These are phyloP conservation scores for Hemicordylus capensis DNA, from an alignment of 2,113 vertebrate genomes.

Conservation along the genomic window DNA sequence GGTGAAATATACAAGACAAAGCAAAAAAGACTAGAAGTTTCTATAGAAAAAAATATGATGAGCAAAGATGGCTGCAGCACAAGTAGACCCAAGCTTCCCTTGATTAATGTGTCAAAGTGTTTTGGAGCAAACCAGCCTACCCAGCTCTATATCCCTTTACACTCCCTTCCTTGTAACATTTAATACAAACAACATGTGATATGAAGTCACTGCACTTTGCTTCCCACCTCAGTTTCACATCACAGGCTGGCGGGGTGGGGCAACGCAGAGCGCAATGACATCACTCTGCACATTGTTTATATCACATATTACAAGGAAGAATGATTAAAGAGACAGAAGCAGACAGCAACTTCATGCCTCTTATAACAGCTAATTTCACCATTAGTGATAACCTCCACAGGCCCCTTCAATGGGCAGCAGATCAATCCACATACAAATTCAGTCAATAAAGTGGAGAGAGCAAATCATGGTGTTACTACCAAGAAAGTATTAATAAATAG, in stretches of 20 bases:
- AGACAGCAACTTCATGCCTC: background rate
- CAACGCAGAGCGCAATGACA: background rate
- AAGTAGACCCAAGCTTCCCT: background rate
- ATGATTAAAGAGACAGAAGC: background rate
- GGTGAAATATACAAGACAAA: background rate
- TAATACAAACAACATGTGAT: background rate
- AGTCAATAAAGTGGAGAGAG: background rate
- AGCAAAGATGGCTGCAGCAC: background rate
- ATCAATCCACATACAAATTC: slow-evolving; percentile 30
- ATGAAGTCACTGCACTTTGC: background rate
- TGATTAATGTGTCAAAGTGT: background rate
- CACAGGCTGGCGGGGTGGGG: background rate
- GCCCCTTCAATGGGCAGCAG: background rate
- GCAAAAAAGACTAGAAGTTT: background rate
- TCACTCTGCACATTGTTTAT: background rate
- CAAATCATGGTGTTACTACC: slow-evolving; percentile 40
- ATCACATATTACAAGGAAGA: background rate
- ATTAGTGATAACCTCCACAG: fast-evolving
- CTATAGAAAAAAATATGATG: background rate
- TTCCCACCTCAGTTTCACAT: background rate
- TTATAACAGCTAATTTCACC: fast-evolving
- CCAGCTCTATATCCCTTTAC: background rate
- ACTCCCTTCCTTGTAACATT: background rate
- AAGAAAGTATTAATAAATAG: slow-evolving; percentile 38
- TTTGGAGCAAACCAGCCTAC: background rate